These are phyloP conservation scores for Platysternon megacephalum DNA, from an alignment of 2,113 vertebrate species.

Conservation along the genomic window DNA sequence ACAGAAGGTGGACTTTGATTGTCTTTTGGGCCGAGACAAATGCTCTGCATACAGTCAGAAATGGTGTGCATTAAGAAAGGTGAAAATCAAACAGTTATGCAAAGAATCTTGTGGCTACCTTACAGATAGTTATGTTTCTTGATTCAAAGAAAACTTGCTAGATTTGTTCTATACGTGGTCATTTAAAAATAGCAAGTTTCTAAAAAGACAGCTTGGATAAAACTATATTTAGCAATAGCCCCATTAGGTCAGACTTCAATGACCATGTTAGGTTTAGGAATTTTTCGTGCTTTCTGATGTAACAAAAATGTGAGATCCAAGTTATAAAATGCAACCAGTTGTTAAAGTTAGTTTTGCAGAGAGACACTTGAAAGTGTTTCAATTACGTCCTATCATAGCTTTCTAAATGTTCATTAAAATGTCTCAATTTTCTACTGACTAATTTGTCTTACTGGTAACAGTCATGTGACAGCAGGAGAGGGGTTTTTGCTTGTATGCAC, in stretches of 20 bases:
- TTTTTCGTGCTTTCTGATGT: not conserved
- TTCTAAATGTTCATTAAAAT: not conserved
- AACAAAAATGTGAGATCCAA: not conserved
- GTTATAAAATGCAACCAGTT: not conserved
- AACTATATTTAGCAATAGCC: no score
- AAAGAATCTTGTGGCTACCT: not conserved
- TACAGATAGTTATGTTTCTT: not conserved
- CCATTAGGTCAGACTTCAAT: no score
- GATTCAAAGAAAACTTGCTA: no score
- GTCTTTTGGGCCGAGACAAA: not conserved
- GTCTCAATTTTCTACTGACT: not conserved
- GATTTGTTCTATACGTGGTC: no score
- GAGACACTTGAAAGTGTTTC: not conserved
- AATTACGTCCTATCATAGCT: not conserved
- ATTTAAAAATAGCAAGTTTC: no score
- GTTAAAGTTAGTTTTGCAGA: not conserved
- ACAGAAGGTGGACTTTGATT: not conserved
- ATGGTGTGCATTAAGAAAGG: not conserved
- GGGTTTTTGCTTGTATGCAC: not conserved
- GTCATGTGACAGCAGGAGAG: rapidly evolving
- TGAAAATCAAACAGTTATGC: not conserved
- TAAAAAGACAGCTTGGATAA: no score
- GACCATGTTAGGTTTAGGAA: rapidly evolving
- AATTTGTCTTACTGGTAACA: not conserved
- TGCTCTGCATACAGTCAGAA: not conserved